A percentile compares a stretch with the other conserved stretches of the same genome.
phyloP scores from a whole-genome alignment of 1,140 invertebrate species.

The Aphelinus certus region DNA sequence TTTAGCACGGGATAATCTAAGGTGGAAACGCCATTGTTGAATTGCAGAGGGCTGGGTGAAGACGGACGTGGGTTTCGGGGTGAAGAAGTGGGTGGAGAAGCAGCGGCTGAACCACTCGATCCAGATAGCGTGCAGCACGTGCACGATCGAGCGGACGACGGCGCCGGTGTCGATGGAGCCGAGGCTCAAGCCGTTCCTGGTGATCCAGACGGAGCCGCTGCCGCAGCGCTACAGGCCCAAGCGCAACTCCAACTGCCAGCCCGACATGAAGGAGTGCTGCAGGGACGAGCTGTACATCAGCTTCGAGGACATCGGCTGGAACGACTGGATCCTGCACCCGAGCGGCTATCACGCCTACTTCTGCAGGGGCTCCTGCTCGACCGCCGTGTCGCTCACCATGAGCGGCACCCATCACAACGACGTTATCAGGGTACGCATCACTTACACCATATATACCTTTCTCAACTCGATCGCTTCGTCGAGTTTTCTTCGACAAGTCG shows the following conservation, averaged over 20 bases:
- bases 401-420: slow-evolving; percentile 75
- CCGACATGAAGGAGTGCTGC: slow-evolving; percentile 81
- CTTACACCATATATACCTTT: too few species aligned
- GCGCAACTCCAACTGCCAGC: slow-evolving; percentile 75
- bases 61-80: slow-evolving; percentile 77
- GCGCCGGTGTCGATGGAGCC: slow-evolving; percentile 72
- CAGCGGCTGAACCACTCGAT: slow-evolving; percentile 73
- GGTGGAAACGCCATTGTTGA: slow-evolving; percentile 1
- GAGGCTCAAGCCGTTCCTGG: slow-evolving; percentile 76
- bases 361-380: slow-evolving; percentile 81
- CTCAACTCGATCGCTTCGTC: too few species aligned
- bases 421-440: slow-evolving; percentile 73
- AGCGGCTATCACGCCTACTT: slow-evolving; percentile 85
- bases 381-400: slow-evolving; percentile 73
- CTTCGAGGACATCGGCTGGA: slow-evolving; percentile 87
- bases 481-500: too few species aligned
- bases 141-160: slow-evolving; percentile 71
- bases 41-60: slow-evolving; percentile 81
- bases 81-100: slow-evolving; percentile 77
- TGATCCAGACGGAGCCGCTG: slow-evolving; percentile 72
- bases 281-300: slow-evolving; percentile 83
- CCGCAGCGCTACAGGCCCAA: slow-evolving; percentile 69
- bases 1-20: too few species aligned
- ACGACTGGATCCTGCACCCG: slow-evolving; percentile 86
- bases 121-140: slow-evolving; percentile 80